These are phyloP conservation scores for Macrosteles quadrilineatus DNA, from an alignment of 1,140 invertebrate species.

Conservation along the genomic window DNA sequence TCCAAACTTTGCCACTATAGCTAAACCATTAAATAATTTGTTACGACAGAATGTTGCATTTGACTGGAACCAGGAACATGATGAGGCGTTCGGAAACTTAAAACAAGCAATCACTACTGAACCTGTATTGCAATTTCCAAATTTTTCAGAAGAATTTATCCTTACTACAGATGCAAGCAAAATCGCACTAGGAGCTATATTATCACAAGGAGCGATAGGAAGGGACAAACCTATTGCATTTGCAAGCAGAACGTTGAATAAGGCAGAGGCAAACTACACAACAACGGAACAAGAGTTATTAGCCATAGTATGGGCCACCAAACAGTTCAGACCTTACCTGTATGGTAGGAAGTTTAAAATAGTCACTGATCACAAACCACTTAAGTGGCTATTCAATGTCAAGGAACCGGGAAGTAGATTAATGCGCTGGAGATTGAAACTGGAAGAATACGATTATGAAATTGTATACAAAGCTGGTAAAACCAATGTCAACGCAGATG, in stretches of 20 bases:
- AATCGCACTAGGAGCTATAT: slow-evolving; percentile 41
- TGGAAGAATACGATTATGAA: slow-evolving; percentile 54
- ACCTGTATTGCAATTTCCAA: slow-evolving; percentile 21
- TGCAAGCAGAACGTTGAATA: slow-evolving; percentile 49
- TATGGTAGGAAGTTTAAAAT: slow-evolving; percentile 54
- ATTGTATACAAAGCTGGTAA: slow-evolving; percentile 51
- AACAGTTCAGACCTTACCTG: slow-evolving; percentile 54
- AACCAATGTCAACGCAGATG: slow-evolving; percentile 47
- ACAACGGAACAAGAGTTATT: slow-evolving; percentile 50
- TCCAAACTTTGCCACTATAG: slow-evolving; percentile 44
- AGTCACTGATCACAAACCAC: slow-evolving; percentile 55
- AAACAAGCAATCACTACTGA: background rate
- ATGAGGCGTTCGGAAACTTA: background rate
- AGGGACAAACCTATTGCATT: slow-evolving; percentile 46
- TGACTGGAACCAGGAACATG: background rate
- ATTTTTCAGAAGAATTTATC: background rate
- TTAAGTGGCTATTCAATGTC: slow-evolving; percentile 53
- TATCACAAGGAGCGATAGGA: slow-evolving; percentile 44
- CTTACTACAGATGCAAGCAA: background rate
- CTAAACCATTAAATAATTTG: slow-evolving; percentile 47
- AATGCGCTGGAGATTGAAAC: slow-evolving; percentile 54
- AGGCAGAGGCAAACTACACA: slow-evolving; percentile 50
- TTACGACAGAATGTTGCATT: slow-evolving; percentile 43
- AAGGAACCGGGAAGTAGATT: slow-evolving; percentile 54
- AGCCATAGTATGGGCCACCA: slow-evolving; percentile 50